A percentile compares a stretch with the other conserved stretches of the same genome.
Evolutionary conservation across 2,113 vertebrate genomes (phyloP).

Genomic region (Balaeniceps rex): DNA sequence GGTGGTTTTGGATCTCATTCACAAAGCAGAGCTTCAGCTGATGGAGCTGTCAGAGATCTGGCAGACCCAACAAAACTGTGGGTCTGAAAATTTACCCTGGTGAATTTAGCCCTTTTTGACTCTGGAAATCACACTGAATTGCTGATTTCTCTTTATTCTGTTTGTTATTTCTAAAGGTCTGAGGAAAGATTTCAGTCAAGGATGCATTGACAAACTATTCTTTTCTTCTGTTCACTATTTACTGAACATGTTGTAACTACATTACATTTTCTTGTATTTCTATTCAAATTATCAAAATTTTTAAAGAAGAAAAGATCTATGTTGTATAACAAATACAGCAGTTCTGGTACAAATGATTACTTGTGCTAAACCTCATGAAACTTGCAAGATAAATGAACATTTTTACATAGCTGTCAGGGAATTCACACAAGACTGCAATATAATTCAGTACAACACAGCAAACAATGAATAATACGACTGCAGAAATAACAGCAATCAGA

Average conservation of each 20-base stretch:
- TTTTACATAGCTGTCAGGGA: background rate
- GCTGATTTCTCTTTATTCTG: background rate
- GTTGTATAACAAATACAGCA: background rate
- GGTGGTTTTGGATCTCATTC: background rate
- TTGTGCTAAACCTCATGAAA: background rate
- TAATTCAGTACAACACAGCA: background rate
- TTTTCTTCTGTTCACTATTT: background rate
- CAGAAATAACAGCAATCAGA: slow-evolving; percentile 12
- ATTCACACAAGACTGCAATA: background rate
- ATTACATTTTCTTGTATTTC: background rate
- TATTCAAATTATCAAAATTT: background rate
- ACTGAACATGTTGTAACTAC: background rate
- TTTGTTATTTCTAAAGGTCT: background rate
- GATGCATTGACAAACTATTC: background rate
- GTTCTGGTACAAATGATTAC: background rate
- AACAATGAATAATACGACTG: background rate
- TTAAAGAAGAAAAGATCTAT: background rate
- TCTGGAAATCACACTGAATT: background rate
- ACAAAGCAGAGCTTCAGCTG: background rate
- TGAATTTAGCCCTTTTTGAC: background rate
- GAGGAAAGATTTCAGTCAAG: background rate
- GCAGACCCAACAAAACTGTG: background rate
- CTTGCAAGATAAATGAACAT: background rate
- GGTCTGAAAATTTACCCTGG: background rate
- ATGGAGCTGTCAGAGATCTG: background rate